These are phyloP conservation scores for Phrynosoma blainvillii DNA, from an alignment of 2,113 vertebrate genomes.

Conservation along the genomic window DNA sequence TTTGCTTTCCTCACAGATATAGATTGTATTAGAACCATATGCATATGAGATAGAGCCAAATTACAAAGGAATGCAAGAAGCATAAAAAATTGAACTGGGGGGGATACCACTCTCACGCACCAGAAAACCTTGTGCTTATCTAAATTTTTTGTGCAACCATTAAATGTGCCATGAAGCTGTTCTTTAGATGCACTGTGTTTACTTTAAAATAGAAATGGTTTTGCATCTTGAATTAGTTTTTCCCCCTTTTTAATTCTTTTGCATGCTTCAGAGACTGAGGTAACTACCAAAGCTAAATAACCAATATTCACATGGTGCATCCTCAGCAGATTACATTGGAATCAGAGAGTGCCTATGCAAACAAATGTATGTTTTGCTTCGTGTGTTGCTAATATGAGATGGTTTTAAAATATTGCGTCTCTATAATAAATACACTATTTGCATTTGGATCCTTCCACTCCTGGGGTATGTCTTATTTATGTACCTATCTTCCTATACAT, in stretches of 20 bases:
- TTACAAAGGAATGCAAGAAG: background rate
- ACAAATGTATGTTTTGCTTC: background rate
- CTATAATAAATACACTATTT: too few relatives aligned
- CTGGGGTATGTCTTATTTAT: too few relatives aligned
- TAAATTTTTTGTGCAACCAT: background rate
- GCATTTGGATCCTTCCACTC: too few relatives aligned
- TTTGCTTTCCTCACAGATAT: conserved; percentile 20
- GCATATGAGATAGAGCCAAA: background rate
- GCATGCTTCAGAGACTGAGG: conserved; percentile 13
- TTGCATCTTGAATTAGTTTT: conserved; percentile 9
- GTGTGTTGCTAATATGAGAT: background rate
- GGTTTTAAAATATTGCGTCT: background rate
- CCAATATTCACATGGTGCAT: background rate
- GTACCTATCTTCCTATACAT: too few relatives aligned
- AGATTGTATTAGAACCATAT: conserved; percentile 6
- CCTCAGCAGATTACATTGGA: background rate
- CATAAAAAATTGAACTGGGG: background rate
- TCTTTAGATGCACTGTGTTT: conserved; percentile 1
- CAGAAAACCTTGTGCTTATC: background rate
- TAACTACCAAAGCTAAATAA: background rate
- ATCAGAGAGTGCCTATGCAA: background rate
- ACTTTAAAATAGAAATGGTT: conserved; percentile 11
- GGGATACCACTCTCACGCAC: too few relatives aligned
- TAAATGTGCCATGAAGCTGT: conserved; percentile 11
- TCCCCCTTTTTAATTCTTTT: background rate